Evolutionary conservation across 1,140 invertebrate species (phyloP).

Genomic region (Atta colombica): DNA sequence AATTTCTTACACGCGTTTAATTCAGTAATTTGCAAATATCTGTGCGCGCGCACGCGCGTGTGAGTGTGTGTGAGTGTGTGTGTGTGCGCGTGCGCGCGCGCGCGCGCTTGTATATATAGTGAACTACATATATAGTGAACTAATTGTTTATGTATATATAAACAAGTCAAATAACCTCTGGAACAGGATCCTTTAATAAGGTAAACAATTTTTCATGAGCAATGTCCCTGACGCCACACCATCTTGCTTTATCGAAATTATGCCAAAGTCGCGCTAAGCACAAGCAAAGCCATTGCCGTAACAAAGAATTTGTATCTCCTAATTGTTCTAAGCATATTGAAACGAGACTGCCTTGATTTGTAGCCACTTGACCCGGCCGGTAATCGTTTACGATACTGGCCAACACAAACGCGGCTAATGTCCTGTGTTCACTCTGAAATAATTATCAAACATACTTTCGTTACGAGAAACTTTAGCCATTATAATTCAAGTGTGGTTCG

Average conservation of each 20-base stretch:
- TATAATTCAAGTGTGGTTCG: neutral
- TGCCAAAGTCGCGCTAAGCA: slow-evolving; percentile 98
- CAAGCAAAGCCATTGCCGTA: slow-evolving; percentile 97
- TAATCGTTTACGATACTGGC: slow-evolving; percentile 97
- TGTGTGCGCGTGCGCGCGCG: too few relatives aligned
- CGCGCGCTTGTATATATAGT: neutral
- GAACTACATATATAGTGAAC: neutral
- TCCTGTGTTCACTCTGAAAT: slow-evolving; percentile 93
- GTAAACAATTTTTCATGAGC: slow-evolving; percentile 97
- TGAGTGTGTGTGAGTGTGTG: too few relatives aligned
- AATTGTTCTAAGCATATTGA: slow-evolving; percentile 96
- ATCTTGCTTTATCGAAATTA: slow-evolving; percentile 96
- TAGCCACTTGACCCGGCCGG: slow-evolving; percentile 94
- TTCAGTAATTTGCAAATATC: too few relatives aligned
- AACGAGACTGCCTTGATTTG: slow-evolving; percentile 94
- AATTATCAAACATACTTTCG: slow-evolving; percentile 42
- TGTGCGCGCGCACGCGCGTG: too few relatives aligned
- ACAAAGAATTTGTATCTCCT: slow-evolving; percentile 88
- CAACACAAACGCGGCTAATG: slow-evolving; percentile 96
- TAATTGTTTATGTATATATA: neutral
- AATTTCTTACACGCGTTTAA: too few relatives aligned
- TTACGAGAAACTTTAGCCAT: slow-evolving; percentile 33
- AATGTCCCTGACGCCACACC: slow-evolving; percentile 98
- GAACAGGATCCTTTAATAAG: slow-evolving; percentile 92
- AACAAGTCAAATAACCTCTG: slow-evolving; percentile 89